These are phyloP conservation scores for Dinocampus coccinellae DNA, from an alignment of 2,888 invertebrate species.

Conservation along the genomic window DNA sequence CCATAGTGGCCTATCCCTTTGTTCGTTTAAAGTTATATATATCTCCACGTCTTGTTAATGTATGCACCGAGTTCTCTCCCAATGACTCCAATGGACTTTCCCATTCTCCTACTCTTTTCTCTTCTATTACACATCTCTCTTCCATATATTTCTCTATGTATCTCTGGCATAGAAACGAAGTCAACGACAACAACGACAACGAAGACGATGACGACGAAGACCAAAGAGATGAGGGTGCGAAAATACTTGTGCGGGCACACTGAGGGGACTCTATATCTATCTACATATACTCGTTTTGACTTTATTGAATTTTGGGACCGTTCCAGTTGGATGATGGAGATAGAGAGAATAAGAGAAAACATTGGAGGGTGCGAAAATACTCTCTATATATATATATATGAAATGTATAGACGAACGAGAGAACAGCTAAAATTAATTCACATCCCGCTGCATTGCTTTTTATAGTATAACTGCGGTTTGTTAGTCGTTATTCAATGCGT, in stretches of 20 bases:
- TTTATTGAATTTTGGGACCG: slow-evolving; percentile 69
- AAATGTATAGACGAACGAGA: slow-evolving; percentile 24
- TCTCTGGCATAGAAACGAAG: slow-evolving; percentile 17
- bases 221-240: slow-evolving; percentile 42
- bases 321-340: slow-evolving; percentile 54
- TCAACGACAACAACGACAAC: slow-evolving; percentile 25
- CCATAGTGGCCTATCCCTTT: slow-evolving; percentile 54
- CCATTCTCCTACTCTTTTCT: slow-evolving; percentile 37
- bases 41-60: slow-evolving; percentile 58
- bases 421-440: slow-evolving; percentile 65
- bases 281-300: slow-evolving; percentile 58
- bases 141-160: slow-evolving; percentile 8
- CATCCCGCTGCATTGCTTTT: slow-evolving; percentile 68
- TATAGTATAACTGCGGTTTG: slow-evolving; percentile 69
- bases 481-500: slow-evolving; percentile 67
- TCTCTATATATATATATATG: slow-evolving; percentile 15
- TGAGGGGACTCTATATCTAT: not conserved
- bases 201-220: slow-evolving; percentile 50
- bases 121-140: too few relatives aligned
- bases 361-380: slow-evolving; percentile 36
- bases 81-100: slow-evolving; percentile 57
- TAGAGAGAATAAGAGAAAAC: slow-evolving; percentile 40
- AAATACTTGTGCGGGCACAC: slow-evolving; percentile 32
- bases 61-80: slow-evolving; percentile 60
- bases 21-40: slow-evolving; percentile 49